These are phyloP conservation scores for Hermodice carunculata DNA, from an alignment of 2,888 invertebrate species.

Conservation along the genomic window DNA sequence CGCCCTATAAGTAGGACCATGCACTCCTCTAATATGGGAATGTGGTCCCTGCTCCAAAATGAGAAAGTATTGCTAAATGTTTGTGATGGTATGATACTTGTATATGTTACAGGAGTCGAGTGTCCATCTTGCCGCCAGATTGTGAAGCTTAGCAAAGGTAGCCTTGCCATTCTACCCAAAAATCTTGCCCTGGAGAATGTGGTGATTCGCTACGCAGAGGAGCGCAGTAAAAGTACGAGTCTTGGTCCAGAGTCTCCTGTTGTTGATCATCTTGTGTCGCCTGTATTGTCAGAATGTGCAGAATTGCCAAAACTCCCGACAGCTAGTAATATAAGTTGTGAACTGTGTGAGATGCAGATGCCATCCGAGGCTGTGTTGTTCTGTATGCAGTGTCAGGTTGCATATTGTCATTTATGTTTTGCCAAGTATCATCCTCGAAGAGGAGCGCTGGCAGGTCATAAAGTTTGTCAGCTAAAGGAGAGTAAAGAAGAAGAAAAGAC, in stretches of 20 bases:
- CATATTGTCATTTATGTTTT: conserved; percentile 60
- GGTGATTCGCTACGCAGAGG: conserved; percentile 63
- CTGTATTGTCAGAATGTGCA: conserved; percentile 16
- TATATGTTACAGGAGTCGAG: conserved; percentile 52
- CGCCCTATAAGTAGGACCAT: too few relatives aligned
- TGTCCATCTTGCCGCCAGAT: conserved; percentile 62
- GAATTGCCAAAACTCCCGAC: conserved; percentile 24
- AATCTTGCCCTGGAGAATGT: conserved; percentile 65
- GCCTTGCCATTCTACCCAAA: conserved; percentile 52
- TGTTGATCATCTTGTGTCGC: conserved; percentile 23
- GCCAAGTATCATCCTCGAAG: conserved; percentile 57
- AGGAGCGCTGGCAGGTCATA: conserved; percentile 55
- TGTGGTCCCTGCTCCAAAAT: too few relatives aligned
- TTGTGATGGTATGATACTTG: too few relatives aligned
- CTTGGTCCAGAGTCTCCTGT: conserved; percentile 48
- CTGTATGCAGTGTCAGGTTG: conserved; percentile 61
- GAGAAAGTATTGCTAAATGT: too few relatives aligned
- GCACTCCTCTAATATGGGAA: too few relatives aligned
- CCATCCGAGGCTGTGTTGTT: conserved; percentile 52
- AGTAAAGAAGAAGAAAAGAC: conserved; percentile 32
- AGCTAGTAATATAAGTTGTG: conserved; percentile 38
- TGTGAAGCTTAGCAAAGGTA: conserved; percentile 46
- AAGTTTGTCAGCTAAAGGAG: conserved; percentile 20
- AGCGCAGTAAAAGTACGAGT: conserved; percentile 52
- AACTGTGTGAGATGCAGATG: conserved; percentile 55